phyloP scores from a whole-genome alignment of 1,140 invertebrate species.

The Drosophila watanabei region DNA sequence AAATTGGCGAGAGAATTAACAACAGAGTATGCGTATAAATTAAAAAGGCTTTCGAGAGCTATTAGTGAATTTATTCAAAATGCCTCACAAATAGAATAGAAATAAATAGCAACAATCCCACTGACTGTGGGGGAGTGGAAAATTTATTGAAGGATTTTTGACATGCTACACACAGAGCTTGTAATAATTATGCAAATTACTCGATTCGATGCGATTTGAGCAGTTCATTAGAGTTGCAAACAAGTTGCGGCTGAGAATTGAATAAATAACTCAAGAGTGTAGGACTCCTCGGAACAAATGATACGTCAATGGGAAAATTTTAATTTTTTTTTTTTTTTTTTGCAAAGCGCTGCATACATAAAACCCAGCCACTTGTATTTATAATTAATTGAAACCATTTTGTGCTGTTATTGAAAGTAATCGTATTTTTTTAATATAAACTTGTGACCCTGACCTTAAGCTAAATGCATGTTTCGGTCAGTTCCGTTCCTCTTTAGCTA shows the following conservation, averaged over 20 bases:
- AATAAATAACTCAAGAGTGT: constrained; percentile 24
- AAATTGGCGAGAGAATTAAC: constrained; percentile 12
- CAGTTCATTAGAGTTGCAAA: constrained; percentile 56
- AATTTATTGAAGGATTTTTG: constrained; percentile 56
- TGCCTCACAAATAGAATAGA: constrained; percentile 21
- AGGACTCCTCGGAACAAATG: background rate
- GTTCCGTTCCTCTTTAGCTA: constrained; percentile 31
- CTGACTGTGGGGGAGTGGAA: constrained; percentile 29
- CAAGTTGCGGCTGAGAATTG: constrained; percentile 30
- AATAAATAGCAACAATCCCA: constrained; percentile 17
- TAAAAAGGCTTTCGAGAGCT: constrained; percentile 15
- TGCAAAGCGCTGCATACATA: background rate
- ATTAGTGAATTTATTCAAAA: constrained; percentile 42
- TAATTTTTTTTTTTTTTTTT: constrained; percentile 10
- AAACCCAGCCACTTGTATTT: background rate
- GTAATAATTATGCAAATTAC: constrained; percentile 49
- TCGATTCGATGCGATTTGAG: constrained; percentile 20
- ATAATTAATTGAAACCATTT: constrained; percentile 9
- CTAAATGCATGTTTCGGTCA: constrained; percentile 28
- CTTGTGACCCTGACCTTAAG: constrained; percentile 27
- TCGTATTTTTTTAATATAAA: constrained; percentile 6
- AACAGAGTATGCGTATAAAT: constrained; percentile 19
- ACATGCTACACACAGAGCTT: constrained; percentile 33
- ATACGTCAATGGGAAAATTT: constrained; percentile 6
- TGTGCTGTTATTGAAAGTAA: background rate